Percentiles rank a stretch among this genome's conserved stretches.
Evolutionary conservation across 2,113 vertebrate species (phyloP).

Genomic region (Hyla sarda): DNA sequence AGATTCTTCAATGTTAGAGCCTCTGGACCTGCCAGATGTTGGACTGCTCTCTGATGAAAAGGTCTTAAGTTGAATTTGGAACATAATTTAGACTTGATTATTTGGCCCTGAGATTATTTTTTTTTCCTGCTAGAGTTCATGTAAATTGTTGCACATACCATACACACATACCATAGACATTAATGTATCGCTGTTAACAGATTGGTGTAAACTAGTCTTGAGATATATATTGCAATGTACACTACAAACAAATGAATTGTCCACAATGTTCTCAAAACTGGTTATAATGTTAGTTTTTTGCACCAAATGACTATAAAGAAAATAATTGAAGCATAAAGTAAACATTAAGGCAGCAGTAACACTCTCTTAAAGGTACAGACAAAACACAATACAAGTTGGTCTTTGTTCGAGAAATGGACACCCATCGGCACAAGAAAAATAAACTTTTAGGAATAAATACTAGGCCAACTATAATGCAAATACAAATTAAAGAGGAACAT

Average conservation of each 20-base stretch:
- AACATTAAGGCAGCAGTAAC: constrained; percentile 7
- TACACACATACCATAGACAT: constrained; percentile 40
- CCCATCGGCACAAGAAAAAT: background rate
- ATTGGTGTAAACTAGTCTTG: background rate
- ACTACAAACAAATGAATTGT: background rate
- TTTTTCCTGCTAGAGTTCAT: background rate
- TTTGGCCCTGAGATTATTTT: constrained; percentile 43
- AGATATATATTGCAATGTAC: constrained; percentile 29
- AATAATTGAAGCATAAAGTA: background rate
- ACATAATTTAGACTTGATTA: constrained; percentile 37
- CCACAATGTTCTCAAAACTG: background rate
- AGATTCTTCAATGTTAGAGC: constrained; percentile 2
- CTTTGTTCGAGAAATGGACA: constrained; percentile 18
- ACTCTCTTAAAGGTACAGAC: constrained; percentile 5
- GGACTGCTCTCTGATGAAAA: background rate
- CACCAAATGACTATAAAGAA: background rate
- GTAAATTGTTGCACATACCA: background rate
- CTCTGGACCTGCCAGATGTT: constrained; percentile 55
- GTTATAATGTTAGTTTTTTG: background rate
- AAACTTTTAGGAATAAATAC: background rate
- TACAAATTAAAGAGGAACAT: background rate
- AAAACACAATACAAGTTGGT: constrained; percentile 23
- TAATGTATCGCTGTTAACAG: constrained; percentile 18
- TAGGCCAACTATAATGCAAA: background rate
- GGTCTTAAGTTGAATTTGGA: constrained; percentile 21